Evolutionary conservation across 2,797 vertebrate genomes (phyloP).

Genomic region (Cryptoblepharus egeriae): DNA sequence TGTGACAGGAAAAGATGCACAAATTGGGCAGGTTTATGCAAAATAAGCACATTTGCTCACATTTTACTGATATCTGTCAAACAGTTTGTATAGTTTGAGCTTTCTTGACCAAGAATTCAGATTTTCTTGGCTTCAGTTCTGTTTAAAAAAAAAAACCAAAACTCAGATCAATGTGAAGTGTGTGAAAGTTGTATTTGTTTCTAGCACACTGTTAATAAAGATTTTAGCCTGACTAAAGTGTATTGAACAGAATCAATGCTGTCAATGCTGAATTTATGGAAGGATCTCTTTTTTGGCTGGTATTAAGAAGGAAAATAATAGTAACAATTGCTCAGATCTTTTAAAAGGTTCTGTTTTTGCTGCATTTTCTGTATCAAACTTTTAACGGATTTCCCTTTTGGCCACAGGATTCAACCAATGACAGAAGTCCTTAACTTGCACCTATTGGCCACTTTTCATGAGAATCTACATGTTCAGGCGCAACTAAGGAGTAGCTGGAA

Average conservation of each 20-base stretch:
- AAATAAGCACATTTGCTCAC: neutral
- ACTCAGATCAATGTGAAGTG: neutral
- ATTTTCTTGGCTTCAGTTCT: neutral
- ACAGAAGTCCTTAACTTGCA: neutral
- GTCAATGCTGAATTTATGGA: neutral
- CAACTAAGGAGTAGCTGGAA: neutral
- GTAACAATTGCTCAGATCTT: no score
- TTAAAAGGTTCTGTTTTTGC: neutral
- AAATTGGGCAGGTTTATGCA: neutral
- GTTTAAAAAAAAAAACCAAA: neutral
- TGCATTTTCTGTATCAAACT: neutral
- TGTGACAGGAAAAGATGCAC: neutral
- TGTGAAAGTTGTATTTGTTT: conserved; percentile 3
- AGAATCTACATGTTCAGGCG: neutral
- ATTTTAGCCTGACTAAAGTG: neutral
- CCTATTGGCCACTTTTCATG: no score
- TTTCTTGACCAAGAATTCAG: neutral
- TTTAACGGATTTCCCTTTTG: neutral
- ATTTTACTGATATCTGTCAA: conserved; percentile 10
- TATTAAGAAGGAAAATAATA: neutral
- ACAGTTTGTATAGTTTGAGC: conserved; percentile 5
- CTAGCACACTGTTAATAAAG: neutral
- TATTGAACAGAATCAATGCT: neutral
- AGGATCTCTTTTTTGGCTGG: neutral
- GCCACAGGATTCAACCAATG: neutral